Evolutionary conservation across 2,888 invertebrate genomes (phyloP), one percentile per base, ranked within the genome.

Genomic region (Brassicogethes aeneus): DNA sequence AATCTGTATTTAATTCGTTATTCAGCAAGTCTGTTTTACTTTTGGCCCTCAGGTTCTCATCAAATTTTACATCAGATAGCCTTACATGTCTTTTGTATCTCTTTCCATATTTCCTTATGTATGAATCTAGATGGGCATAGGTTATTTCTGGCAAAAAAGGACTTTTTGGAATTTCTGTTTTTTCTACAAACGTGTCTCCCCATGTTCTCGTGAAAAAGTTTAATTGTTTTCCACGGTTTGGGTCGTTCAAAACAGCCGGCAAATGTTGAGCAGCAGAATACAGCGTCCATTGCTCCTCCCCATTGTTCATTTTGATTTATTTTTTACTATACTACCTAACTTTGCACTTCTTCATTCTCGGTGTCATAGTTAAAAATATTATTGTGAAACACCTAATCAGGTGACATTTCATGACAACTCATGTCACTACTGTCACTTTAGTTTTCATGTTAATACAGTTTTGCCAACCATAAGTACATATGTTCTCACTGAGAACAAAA

Each of bases 201-300:
- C 97, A 99, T 46, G 93, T 93, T 66, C 91, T 92, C 0, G 94
- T 94, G 61, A 99, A 94, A 61, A 99, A 92, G 66, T 94, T 82
- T 48, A 77, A 78, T 65, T 89, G 87, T 68, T 93, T 96, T 50
- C 93, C 86, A 60, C 85, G 82, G 47, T 85, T 83, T 0, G 96
- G 96, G 69, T 97, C 95, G 70, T 95, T 96, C 46, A 97, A 75
- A 51, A 93, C 93, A 42, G 95, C 93, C 29, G 96, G 91, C 50
- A 97, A 75, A 69, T 95, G 96, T 69, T 95, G 95, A 38, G 89
- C 81, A 38, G 94, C 89, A 37, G 89, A 87, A 68, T 86, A 94
- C 43, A 89, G 74, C n/a, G 83, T 84, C 91, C 91, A 92, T 64
- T 76, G 69, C 59, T 81, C 75, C 60, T 68, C 51, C 50, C 58